Evolutionary conservation across 1,140 invertebrate species (phyloP), one percentile per base, ranked within the genome.

Genomic region (Drosophila biarmipes): DNA sequence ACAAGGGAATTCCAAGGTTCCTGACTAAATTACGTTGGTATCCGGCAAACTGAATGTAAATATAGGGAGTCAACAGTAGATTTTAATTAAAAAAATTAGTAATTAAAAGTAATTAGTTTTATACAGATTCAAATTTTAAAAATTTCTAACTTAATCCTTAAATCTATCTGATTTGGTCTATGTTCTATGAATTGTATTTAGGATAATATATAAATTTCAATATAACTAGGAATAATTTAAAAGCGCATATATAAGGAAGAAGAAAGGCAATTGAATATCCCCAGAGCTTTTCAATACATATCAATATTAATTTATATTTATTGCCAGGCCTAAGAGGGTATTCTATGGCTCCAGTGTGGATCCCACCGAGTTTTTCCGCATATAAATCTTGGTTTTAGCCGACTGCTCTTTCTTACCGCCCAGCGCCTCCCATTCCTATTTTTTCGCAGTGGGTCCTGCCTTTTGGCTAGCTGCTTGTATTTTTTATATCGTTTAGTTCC

Each of bases 341-440:
- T 43, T 51, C 29, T 37, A 29, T 11, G 15, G 7, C 31, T 56
- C 19, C 11, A 27, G 27, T 11, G 8, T 56, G 10, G 12, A 21
- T 2, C 7, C 15, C 42, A 21, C 43, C 34, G 52, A 52, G 42
- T 46, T 87, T 69, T 66, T 81, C 77, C 78, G 84, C 75, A 87
- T 87, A 87, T 89, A 87, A 87, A 87, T 87, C 82, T 89, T 87
- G 84, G 82, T 89, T 87, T 89, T 89, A 76, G 84, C 84, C 78
- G 78, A 49, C 78, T 82, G 58, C 55, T 54, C 68, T 71, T 81
- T 87, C 55, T 63, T 68, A 1, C 49, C 17, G 19, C 48, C 24
- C 24, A 14, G 11, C n/a, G 6, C 55, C 55, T n/a, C 34, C 17
- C 24, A 49, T 15, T 31, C n/a, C 14, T 31, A 31, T 35, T 68